These are phyloP conservation scores for Armadillidium nasatum DNA, from an alignment of 1,140 invertebrate genomes.

Conservation along the genomic window DNA sequence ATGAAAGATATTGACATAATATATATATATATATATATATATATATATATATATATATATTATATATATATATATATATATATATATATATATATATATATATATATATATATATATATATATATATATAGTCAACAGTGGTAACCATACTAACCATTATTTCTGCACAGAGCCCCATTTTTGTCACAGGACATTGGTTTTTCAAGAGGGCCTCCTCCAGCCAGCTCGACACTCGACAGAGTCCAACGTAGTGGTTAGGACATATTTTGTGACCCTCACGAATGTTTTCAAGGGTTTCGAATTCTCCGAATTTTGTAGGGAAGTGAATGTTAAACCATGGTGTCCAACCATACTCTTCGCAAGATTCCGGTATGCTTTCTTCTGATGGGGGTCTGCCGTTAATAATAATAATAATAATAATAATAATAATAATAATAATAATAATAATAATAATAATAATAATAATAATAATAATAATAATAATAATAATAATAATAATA, in stretches of 20 bases:
- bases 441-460: no score
- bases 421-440: no score
- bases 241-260: slow-evolving; percentile 47
- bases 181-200: slow-evolving; percentile 38
- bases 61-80: slow-evolving; percentile 13
- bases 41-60: slow-evolving; percentile 8
- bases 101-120: slow-evolving; percentile 10
- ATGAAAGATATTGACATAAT: no score
- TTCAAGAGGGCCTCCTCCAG: slow-evolving; percentile 39
- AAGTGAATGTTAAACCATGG: slow-evolving; percentile 50
- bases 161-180: slow-evolving; percentile 42
- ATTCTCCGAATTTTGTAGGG: slow-evolving; percentile 48
- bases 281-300: slow-evolving; percentile 48
- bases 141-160: slow-evolving; percentile 33
- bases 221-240: slow-evolving; percentile 49
- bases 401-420: no score
- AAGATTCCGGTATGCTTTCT: slow-evolving; percentile 23
- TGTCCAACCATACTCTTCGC: slow-evolving; percentile 49
- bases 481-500: no score
- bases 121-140: not conserved
- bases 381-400: slow-evolving; percentile 26
- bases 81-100: slow-evolving; percentile 15
- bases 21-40: not conserved
- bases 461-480: no score
- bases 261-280: slow-evolving; percentile 48